Percentiles rank a stretch among this genome's conserved stretches.
phyloP scores from a whole-genome alignment of 2,113 vertebrate species.

The Phalacrocorax brasilianus region DNA sequence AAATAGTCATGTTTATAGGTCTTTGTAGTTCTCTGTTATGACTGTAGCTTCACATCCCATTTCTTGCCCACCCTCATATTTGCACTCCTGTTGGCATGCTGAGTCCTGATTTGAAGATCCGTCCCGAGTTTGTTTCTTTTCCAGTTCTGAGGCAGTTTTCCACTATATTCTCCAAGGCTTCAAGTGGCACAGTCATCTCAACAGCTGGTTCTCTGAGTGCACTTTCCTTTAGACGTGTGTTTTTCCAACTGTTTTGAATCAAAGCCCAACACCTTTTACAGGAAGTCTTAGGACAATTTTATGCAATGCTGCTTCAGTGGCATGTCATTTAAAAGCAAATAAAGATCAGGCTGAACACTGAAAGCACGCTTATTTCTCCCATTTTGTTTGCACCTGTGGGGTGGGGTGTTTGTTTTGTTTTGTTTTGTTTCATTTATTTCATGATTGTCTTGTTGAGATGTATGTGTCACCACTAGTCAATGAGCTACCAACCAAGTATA shows the following conservation, averaged over 20 bases:
- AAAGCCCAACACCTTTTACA: neutral
- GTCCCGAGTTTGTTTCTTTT: neutral
- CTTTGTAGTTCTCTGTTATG: neutral
- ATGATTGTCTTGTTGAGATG: neutral
- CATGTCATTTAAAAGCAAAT: constrained; percentile 11
- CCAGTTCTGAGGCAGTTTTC: neutral
- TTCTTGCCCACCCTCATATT: neutral
- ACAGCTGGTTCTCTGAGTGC: neutral
- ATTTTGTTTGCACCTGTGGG: neutral
- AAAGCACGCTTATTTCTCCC: neutral
- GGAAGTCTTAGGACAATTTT: constrained; percentile 12
- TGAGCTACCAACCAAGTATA: neutral
- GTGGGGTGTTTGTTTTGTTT: neutral
- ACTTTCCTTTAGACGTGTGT: neutral
- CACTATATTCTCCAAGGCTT: neutral
- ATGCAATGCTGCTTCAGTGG: neutral
- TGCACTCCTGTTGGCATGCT: neutral
- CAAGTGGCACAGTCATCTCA: neutral
- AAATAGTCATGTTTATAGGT: neutral
- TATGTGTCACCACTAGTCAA: neutral
- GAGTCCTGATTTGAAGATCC: neutral
- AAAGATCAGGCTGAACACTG: neutral
- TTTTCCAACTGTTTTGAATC: constrained; percentile 46
- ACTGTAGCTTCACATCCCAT: neutral
- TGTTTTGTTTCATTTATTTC: neutral